Base-by-base conservation (phyloP, 2,888 invertebrate species). In the Cristatella mucedo region DNA sequence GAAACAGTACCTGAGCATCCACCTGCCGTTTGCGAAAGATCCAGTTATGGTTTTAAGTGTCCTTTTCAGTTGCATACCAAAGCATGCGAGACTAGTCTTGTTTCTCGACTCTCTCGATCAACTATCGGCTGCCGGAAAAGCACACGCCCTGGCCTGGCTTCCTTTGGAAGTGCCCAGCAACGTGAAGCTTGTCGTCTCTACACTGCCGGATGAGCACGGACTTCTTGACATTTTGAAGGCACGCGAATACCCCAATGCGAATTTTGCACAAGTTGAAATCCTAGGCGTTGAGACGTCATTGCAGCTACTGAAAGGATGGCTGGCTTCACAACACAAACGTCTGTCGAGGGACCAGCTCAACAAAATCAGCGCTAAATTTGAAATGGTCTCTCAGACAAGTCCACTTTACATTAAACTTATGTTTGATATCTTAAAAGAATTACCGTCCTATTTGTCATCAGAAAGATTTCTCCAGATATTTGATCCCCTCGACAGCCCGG, bases 161-260 rank as follows among this genome's bases (percentile, higher is more conserved):
- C 36, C 36, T 22, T 18, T 36, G 13, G 15, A 7, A 4, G 16
- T 36, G 24, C 36, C 36, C 24, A 7, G n/a, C 3, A 20, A 36
- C 18, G 36, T 36, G n/a, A 36, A 36, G 22, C 36, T 36, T n/a
- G 18, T 36, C n/a, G 36, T 36, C 11, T 36, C 36, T 5, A 36
- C 36, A 22, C 26, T 36, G 19, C 36, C 36, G 4, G 26, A 36
- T 15, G 36, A 36, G 13, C 36, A 36, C 36, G 26, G 18, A 15
- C 13, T 36, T 13, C 22, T 36, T 7, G 36, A 36, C 19, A 7
- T 36, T 5, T 11, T 36, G 4, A 36, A 18, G 19, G n/a, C 26
- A 29, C 11, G 36, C 5, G 9, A 9, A 13, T 36, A 36, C 24
- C 5, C 16, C 7, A 16, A 36, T 13, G 26, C 22, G 18, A 22